Evolutionary conservation across 1,140 invertebrate genomes (phyloP).

Genomic region (Akabosia matsudoensis): DNA sequence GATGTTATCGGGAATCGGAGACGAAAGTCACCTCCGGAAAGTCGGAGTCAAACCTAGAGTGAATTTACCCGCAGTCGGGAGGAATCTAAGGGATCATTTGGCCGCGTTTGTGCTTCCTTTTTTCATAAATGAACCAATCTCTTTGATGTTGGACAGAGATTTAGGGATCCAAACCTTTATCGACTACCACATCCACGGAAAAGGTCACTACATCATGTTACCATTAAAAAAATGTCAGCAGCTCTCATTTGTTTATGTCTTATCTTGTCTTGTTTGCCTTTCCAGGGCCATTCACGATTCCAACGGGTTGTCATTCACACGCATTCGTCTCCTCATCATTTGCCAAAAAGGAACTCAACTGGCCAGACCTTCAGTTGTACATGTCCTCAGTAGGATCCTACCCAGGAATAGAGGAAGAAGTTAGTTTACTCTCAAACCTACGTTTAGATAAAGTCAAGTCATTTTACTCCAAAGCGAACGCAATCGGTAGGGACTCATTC

Average conservation of each 20-base stretch:
- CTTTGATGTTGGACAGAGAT: background rate
- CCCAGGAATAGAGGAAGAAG: background rate
- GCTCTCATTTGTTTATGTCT: background rate
- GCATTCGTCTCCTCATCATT: background rate
- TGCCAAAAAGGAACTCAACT: background rate
- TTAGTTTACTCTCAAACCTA: background rate
- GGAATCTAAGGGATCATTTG: conserved; percentile 16
- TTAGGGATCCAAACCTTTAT: background rate
- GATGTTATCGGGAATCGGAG: conserved; percentile 54
- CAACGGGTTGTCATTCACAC: background rate
- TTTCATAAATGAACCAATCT: background rate
- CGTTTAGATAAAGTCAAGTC: background rate
- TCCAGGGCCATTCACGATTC: background rate
- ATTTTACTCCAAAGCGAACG: background rate
- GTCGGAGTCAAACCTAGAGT: conserved; percentile 36
- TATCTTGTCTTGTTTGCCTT: background rate
- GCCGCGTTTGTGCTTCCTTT: background rate
- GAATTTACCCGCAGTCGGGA: conserved; percentile 2
- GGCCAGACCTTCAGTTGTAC: background rate
- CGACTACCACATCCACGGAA: background rate
- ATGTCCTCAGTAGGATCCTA: background rate
- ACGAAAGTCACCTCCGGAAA: conserved; percentile 49
- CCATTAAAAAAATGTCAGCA: background rate
- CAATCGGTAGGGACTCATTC: background rate
- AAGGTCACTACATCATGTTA: background rate